Conservation (phyloP, 2,888 invertebrate genomes). For the Cataglyphis albicans region DNA sequence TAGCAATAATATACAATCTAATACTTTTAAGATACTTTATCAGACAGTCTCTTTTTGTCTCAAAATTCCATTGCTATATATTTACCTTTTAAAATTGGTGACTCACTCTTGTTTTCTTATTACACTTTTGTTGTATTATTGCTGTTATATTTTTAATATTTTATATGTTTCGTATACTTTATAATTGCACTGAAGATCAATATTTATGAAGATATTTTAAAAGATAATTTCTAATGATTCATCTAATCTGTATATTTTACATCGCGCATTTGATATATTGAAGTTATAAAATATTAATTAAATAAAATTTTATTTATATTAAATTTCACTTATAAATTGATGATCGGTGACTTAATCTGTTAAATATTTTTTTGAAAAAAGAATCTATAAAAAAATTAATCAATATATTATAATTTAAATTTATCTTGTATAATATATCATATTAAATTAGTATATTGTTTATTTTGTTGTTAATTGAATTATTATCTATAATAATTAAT, state of each 20-base stretch:
- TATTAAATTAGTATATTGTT: not conserved
- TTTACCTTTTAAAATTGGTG: too few relatives aligned
- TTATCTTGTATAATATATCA: not conserved
- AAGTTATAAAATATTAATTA: not conserved
- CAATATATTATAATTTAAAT: not conserved
- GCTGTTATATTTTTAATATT: too few relatives aligned
- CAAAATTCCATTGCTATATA: too few relatives aligned
- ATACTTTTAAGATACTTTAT: too few relatives aligned
- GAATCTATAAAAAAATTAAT: not conserved
- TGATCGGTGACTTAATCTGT: not conserved
- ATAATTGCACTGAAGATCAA: too few relatives aligned
- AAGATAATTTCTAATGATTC: too few relatives aligned
- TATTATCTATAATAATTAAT: not conserved
- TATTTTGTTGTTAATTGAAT: not conserved
- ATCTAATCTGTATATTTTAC: not conserved
- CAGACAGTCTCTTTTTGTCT: too few relatives aligned
- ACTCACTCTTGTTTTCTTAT: too few relatives aligned
- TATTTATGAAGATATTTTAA: too few relatives aligned
- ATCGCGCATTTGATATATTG: not conserved
- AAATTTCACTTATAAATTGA: not conserved
- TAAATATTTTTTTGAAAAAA: not conserved
- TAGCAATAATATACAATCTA: too few relatives aligned
- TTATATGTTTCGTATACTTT: too few relatives aligned
- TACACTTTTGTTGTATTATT: too few relatives aligned
- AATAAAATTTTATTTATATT: not conserved